Evolutionary conservation across 1,140 invertebrate species (phyloP).

Genomic region (Rhopalosiphum maidis): DNA sequence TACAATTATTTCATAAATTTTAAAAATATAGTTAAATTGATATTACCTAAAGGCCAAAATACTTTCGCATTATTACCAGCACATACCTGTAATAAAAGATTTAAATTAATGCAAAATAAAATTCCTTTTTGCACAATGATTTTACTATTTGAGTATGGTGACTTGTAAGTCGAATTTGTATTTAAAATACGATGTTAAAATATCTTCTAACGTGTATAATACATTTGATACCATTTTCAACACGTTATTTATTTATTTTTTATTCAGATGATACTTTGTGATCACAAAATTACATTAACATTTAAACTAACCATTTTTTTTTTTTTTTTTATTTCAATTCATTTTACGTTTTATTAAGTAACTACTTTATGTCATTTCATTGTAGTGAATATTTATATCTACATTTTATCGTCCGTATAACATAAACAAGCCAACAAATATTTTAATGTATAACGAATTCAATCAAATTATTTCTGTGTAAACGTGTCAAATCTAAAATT

Average conservation of each 20-base stretch:
- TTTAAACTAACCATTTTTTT: neutral
- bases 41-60: neutral
- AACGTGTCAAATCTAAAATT: neutral
- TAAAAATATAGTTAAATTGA: neutral
- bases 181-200: neutral
- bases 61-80: neutral
- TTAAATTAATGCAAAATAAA: neutral
- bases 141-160: too few species aligned
- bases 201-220: neutral
- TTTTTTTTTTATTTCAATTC: neutral
- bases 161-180: neutral
- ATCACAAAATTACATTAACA: neutral
- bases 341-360: neutral
- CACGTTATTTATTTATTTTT: neutral
- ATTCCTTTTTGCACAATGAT: neutral
- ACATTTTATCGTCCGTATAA: neutral
- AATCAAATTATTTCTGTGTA: constrained; percentile 6
- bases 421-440: neutral
- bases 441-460: neutral
- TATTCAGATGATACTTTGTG: neutral
- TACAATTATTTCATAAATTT: neutral
- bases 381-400: neutral
- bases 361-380: neutral
- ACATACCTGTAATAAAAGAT: neutral
- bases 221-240: neutral